phyloP scores from a whole-genome alignment of 2,797 vertebrate genomes.

The Chelon auratus region DNA sequence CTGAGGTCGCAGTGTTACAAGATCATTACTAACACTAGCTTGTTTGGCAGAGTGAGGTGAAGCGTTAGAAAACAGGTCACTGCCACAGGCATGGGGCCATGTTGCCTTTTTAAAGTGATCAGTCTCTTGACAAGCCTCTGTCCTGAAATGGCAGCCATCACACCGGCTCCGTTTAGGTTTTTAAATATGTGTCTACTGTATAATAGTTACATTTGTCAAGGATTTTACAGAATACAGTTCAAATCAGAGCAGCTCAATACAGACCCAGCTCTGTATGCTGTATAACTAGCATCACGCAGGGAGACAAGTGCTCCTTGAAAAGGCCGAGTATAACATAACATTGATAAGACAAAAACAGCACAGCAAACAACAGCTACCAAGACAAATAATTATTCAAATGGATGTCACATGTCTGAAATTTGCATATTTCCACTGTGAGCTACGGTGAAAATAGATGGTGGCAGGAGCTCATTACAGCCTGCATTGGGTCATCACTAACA shows the following conservation, averaged over 20 bases:
- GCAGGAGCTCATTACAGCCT: slow-evolving; percentile 39
- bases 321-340: slow-evolving; percentile 29
- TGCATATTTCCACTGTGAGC: slow-evolving; percentile 58
- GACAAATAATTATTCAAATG: slow-evolving; percentile 21
- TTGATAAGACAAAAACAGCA: slow-evolving; percentile 24
- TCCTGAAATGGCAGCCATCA: slow-evolving; percentile 5
- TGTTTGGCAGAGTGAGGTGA: slow-evolving; percentile 25
- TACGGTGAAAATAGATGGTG: slow-evolving; percentile 20
- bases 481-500: slow-evolving; percentile 48
- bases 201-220: neutral
- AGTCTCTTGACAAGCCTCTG: slow-evolving; percentile 9
- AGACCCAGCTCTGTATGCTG: neutral
- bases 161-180: neutral
- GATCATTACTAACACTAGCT: slow-evolving; percentile 3
- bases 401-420: slow-evolving; percentile 30
- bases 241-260: slow-evolving; percentile 8
- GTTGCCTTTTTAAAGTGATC: slow-evolving; percentile 44
- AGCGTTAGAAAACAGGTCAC: slow-evolving; percentile 40
- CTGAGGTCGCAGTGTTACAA: neutral
- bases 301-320: slow-evolving; percentile 26
- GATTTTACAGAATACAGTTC: neutral
- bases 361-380: slow-evolving; percentile 17
- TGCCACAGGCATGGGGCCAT: slow-evolving; percentile 25
- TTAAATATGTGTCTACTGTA: neutral
- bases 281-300: neutral